Percentiles rank a stretch among this genome's conserved stretches.
These are phyloP conservation scores for Polietes domitor DNA, from an alignment of 2,888 invertebrate species.

Conservation along the genomic window DNA sequence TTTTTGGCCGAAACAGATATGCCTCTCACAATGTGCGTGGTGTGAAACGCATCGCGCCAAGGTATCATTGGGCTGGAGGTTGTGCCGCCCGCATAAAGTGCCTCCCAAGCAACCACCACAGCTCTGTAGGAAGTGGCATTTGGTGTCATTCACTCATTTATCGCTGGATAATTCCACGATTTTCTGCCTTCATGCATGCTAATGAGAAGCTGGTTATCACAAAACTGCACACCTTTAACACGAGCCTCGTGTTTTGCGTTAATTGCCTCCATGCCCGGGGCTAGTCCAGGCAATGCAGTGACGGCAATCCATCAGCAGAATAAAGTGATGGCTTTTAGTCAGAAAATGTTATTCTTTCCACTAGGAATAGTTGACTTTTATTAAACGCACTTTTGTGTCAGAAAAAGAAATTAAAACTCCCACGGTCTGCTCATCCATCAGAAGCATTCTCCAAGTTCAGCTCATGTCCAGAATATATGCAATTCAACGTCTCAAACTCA, in stretches of 20 bases:
- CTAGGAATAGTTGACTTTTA: not conserved
- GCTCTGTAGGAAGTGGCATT: not conserved
- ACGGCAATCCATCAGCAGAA: not conserved
- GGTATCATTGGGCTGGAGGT: not conserved
- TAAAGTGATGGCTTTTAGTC: not conserved
- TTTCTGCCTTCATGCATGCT: conserved; percentile 8
- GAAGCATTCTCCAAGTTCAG: not conserved
- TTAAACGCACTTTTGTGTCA: not conserved
- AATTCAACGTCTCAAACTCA: not conserved
- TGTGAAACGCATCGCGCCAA: not conserved
- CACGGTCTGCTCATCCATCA: not conserved
- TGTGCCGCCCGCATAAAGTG: no score
- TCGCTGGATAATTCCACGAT: not conserved
- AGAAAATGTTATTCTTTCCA: not conserved
- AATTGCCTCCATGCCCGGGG: not conserved
- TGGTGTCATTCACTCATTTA: conserved; percentile 2
- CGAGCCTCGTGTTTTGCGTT: not conserved
- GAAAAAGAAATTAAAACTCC: not conserved
- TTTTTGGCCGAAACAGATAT: not conserved
- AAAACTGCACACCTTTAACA: not conserved
- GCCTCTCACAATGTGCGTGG: not conserved
- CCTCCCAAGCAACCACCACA: no score
- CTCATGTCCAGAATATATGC: not conserved
- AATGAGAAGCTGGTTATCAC: conserved; percentile 15
- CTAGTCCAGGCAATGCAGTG: no score